Evolutionary conservation across 2,888 invertebrate species (phyloP).

Genomic region (Salpingus planirostris): DNA sequence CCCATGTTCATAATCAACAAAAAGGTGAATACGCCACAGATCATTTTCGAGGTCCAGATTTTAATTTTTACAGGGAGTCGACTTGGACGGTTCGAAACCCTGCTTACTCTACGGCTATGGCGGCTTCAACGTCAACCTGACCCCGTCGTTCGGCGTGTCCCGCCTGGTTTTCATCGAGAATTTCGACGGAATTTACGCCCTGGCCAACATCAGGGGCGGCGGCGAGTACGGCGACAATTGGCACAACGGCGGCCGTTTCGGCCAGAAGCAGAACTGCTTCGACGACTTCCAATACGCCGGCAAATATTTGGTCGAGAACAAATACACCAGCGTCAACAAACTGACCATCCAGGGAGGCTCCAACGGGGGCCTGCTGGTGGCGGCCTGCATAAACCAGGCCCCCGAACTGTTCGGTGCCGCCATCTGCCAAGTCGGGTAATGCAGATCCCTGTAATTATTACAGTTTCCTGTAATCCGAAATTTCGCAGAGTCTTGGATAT

Average conservation of each 20-base stretch:
- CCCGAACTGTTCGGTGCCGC: conserved; percentile 92
- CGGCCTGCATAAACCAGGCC: conserved; percentile 88
- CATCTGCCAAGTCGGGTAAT: conserved; percentile 90
- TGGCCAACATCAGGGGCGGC: conserved; percentile 93
- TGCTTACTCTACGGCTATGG: conserved; percentile 93
- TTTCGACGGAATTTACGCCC: conserved; percentile 79
- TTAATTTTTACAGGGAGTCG: conserved; percentile 46
- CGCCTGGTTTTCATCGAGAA: conserved; percentile 83
- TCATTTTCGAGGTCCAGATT: background rate
- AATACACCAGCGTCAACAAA: conserved; percentile 68
- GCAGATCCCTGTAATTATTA: conserved; percentile 20
- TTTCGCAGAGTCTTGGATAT: conserved; percentile 97
- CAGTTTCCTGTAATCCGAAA: no score
- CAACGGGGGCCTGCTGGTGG: conserved; percentile 94
- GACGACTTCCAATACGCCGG: conserved; percentile 94
- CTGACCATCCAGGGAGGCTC: conserved; percentile 90
- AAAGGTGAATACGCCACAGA: no score
- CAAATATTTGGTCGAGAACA: conserved; percentile 70
- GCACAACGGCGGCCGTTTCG: conserved; percentile 87
- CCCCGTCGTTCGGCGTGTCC: conserved; percentile 82
- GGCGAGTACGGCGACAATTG: conserved; percentile 96
- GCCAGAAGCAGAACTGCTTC: conserved; percentile 94
- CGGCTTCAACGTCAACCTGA: conserved; percentile 89
- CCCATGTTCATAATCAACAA: conserved; percentile 92
- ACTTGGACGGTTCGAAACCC: conserved; percentile 63